These are phyloP conservation scores for Colletes gigas DNA, from an alignment of 1,140 invertebrate genomes.

Conservation along the genomic window DNA sequence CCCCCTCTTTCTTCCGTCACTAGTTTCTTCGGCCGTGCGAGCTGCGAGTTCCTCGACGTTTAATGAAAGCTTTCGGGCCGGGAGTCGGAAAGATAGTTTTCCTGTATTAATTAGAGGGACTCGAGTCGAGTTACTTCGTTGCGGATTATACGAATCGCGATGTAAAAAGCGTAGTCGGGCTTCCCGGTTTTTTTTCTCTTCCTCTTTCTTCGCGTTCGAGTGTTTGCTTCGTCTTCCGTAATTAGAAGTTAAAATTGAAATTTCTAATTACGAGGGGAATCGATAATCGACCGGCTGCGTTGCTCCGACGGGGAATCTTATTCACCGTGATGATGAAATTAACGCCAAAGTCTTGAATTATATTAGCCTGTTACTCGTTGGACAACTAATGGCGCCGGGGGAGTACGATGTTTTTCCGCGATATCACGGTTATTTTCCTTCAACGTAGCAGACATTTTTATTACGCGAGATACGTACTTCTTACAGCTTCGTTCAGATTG, in stretches of 20 bases:
- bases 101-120: constrained; percentile 44
- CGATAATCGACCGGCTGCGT: constrained; percentile 21
- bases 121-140: constrained; percentile 19
- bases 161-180: not conserved
- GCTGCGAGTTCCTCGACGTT: constrained; percentile 35
- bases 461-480: not conserved
- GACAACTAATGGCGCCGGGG: not conserved
- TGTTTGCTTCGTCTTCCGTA: constrained; percentile 9
- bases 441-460: not conserved
- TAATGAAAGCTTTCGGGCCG: constrained; percentile 56
- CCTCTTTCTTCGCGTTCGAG: constrained; percentile 1
- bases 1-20: not conserved
- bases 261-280: constrained; percentile 37
- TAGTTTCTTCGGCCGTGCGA: not conserved
- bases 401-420: not conserved
- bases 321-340: constrained; percentile 24
- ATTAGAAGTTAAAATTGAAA: constrained; percentile 46
- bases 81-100: constrained; percentile 23
- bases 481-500: not conserved
- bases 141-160: not conserved
- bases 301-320: not conserved
- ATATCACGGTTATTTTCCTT: not conserved
- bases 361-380: not conserved
- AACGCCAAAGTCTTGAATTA: constrained; percentile 13
- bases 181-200: constrained; percentile 34